Base-by-base conservation (phyloP, 2,888 invertebrate genomes). In the Saturnia pavonia region DNA sequence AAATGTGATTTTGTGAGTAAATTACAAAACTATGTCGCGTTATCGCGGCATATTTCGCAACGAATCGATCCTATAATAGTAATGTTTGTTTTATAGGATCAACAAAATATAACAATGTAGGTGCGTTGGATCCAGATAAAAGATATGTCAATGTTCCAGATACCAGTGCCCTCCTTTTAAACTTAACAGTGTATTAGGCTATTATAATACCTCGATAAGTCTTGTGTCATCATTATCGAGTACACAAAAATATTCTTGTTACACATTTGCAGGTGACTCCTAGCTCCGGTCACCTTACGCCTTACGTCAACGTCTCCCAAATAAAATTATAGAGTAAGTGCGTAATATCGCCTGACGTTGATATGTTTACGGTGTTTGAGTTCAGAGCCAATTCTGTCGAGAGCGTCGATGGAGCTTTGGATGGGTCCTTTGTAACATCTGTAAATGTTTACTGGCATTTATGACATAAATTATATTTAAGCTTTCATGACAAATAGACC, bases 311-410 rank as follows among this genome's bases (percentile, higher is more conserved):
- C 27, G 27, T 27, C 40, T 40, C 65, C 8, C 65, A n/a, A 65
- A 40, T 65, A 65, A 65, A 65, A 40, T 65, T 65, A 40, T 34
- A 40, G 22, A 16, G 16, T n/a, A n/a, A 19, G 65, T 40, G 40
- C 65, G 65, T 65, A 65, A 65, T 40, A n/a, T n/a, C 9, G 22
- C n/a, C 65, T 40, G 65, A 65, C 65, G 65, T 40, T 65, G 57
- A 27, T 60, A 25, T 25, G 27, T 12, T 60, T 60, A 14, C 57
- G 57, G 27, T 12, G 57, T 27, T 60, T 60, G 57, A 60, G 6
- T 25, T 60, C n/a, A 60, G 27, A 60, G 57, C 57, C 57, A 60
- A 60, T 27, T 60, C 14, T 60, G 57, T 60, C 16, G 27, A 6
- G 57, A 25, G 25, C 27, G 25, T 27, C 27, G 19, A 14, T 14